Conservation (phyloP, 2,888 invertebrate genomes). For the Digitonthophagus gazella region DNA sequence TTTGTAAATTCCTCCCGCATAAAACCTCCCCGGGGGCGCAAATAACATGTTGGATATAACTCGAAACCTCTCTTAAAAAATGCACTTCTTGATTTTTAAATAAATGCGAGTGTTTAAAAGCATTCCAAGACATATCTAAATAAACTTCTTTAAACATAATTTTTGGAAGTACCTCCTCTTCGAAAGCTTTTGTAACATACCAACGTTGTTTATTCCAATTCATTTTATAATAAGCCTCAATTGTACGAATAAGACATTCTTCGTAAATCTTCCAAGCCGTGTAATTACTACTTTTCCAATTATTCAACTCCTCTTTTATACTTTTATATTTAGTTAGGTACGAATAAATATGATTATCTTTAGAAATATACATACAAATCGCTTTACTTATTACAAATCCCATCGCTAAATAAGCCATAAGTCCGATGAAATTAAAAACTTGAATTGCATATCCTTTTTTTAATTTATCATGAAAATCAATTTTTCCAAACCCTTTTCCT, state of each 20-base stretch:
- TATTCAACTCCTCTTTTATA: conserved; percentile 12
- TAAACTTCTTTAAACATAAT: conserved; percentile 30
- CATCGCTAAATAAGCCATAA: conserved; percentile 20
- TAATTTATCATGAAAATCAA: conserved; percentile 1
- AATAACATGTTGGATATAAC: conserved; percentile 30
- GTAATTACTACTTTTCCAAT: conserved; percentile 15
- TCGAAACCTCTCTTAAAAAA: conserved; percentile 30
- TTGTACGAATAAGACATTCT: conserved; percentile 17
- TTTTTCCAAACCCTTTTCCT: conserved; percentile 23
- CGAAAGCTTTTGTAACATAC: conserved; percentile 15
- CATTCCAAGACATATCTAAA: conserved; percentile 33
- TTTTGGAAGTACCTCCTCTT: conserved; percentile 29
- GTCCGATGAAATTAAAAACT: conserved; percentile 16
- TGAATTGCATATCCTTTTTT: background rate
- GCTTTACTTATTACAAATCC: conserved; percentile 21
- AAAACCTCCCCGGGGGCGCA: conserved; percentile 35
- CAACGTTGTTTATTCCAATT: conserved; percentile 29
- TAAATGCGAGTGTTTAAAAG: conserved; percentile 35
- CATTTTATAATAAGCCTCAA: conserved; percentile 11
- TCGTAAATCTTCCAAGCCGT: conserved; percentile 21
- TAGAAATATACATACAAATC: conserved; percentile 19
- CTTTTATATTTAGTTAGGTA: conserved; percentile 15
- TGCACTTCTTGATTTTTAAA: conserved; percentile 31
- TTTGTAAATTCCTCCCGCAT: conserved; percentile 27
- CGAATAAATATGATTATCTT: conserved; percentile 5